phyloP scores from a whole-genome alignment of 2,113 vertebrate species.

The Ophthalmolycus amberensis region DNA sequence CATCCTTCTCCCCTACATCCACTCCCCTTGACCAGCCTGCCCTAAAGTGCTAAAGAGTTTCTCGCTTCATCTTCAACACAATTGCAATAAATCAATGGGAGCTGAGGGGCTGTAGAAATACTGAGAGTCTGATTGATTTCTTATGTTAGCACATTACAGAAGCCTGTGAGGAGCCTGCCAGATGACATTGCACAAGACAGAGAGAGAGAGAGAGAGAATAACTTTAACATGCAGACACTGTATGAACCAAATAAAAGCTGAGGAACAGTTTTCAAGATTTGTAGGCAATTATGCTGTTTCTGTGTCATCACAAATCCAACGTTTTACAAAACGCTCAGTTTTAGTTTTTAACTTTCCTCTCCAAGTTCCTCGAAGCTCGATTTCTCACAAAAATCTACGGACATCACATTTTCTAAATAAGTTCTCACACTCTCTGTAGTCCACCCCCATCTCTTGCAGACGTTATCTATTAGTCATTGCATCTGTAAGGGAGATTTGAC shows the following conservation, averaged over 20 bases:
- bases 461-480: constrained; percentile 62
- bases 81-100: constrained; percentile 78
- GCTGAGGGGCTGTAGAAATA: constrained; percentile 68
- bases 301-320: constrained; percentile 19
- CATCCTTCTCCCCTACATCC: constrained; percentile 29
- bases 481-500: constrained; percentile 51
- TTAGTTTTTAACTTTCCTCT: background rate
- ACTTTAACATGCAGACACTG: constrained; percentile 33
- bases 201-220: constrained; percentile 27
- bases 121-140: constrained; percentile 79
- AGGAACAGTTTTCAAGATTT: constrained; percentile 23
- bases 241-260: constrained; percentile 36
- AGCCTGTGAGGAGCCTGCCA: constrained; percentile 53
- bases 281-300: constrained; percentile 24
- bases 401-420: background rate
- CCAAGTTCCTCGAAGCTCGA: background rate
- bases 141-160: constrained; percentile 73
- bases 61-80: constrained; percentile 69
- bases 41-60: constrained; percentile 59
- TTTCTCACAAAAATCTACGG: background rate
- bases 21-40: constrained; percentile 50
- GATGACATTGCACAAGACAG: constrained; percentile 44
- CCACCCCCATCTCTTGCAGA: background rate
- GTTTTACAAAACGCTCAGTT: background rate
- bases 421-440: constrained; percentile 6